Conservation (phyloP, 2,797 vertebrate genomes). For the Emydoidea blandingii region DNA sequence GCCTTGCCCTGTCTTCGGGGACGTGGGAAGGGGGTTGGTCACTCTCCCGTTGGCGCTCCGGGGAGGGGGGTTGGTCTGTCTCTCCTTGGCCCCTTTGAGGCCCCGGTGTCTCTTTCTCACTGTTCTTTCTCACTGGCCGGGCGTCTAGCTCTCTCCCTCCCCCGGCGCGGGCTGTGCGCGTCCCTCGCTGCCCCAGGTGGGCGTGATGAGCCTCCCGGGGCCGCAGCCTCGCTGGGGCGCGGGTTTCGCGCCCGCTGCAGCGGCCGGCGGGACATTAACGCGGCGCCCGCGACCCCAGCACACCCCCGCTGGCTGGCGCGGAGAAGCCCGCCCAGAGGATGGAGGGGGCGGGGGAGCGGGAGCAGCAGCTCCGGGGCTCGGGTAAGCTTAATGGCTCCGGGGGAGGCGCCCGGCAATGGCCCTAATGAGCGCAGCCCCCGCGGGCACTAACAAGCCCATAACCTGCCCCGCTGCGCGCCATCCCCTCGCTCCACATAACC, state of each 20-base stretch:
- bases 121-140: background rate
- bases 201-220: slow-evolving; percentile 13
- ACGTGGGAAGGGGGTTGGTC: too few relatives aligned
- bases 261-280: slow-evolving; percentile 15
- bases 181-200: background rate
- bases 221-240: background rate
- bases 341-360: rapidly evolving
- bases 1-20: too few relatives aligned
- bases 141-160: too few relatives aligned
- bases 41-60: too few relatives aligned
- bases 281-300: background rate
- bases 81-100: background rate
- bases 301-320: background rate
- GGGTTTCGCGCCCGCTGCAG: background rate
- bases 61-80: too few relatives aligned
- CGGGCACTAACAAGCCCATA: background rate
- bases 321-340: background rate
- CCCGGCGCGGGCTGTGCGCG: background rate
- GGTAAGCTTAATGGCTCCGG: rapidly evolving
- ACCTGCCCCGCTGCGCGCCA: rapidly evolving
- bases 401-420: background rate
- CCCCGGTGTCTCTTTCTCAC: too few relatives aligned
- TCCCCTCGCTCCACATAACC: too few relatives aligned
- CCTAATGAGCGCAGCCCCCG: background rate
- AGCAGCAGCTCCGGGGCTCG: background rate